Evolutionary conservation across 2,888 invertebrate species (phyloP), one percentile per base, ranked within the genome.

Genomic region (Pedicia rivosa): DNA sequence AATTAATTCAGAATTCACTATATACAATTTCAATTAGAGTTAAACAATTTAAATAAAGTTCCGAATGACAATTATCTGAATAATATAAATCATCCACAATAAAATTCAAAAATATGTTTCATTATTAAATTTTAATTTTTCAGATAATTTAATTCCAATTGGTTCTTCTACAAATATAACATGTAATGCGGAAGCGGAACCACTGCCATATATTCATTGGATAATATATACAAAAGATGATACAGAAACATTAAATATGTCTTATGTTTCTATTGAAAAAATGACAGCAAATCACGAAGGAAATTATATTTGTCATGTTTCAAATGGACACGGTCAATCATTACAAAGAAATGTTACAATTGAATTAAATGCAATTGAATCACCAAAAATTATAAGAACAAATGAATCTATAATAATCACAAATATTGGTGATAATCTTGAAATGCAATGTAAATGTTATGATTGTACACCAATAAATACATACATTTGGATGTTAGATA

Each of bases 241-340:
- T 7, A 5, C 9, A 3, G n/a, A n/a, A n/a, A 24, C n/a, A 5
- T 24, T 24, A 10, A 10, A 10, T 10, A 24, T n/a, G n/a, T 24
- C 24, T 5, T 3, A 24, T 24, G 8, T 24, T 10, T 10, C n/a
- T 3, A 24, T 24, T 24, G 8, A 24, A 10, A n/a, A 24, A 7
- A 4, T 24, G 3, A 38, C 31, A 15, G 27, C 37, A 3, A 35
- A 40, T 10, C 43, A 51, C 37, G 46, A 47, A 38, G 53, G 52
- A 14, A 28, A 28, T 16, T 54, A 52, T 40, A 40, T 35, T 3
- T 55, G 55, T 37, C 31, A 37, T 35, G 53, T 47, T 1, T 34
- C 36, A 7, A 46, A 46, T 38, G 34, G 37, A n/a, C 27, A 42
- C 22, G 46, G 43, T 14, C 17, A 27, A 13, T 12, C 25, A 2